phyloP scores from a whole-genome alignment of 2,797 vertebrate species.

The Vultur gryphus region DNA sequence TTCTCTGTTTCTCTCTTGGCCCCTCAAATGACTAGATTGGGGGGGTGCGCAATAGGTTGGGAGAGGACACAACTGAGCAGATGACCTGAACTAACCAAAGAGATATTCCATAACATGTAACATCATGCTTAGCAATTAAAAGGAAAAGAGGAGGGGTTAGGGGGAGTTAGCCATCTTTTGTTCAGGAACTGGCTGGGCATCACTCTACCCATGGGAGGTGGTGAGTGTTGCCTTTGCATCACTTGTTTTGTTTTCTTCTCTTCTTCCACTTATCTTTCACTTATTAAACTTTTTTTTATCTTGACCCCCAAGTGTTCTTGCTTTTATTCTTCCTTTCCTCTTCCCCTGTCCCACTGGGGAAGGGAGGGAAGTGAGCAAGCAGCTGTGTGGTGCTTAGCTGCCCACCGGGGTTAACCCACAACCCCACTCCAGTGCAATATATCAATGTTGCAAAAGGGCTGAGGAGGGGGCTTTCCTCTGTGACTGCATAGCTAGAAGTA shows the following conservation, averaged over 20 bases:
- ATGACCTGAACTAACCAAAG: neutral
- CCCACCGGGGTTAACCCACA: neutral
- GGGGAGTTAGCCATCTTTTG: neutral
- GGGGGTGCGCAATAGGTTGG: accelerated
- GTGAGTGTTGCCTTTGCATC: neutral
- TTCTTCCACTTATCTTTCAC: neutral
- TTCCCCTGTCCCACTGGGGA: neutral
- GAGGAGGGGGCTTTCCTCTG: neutral
- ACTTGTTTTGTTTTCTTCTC: neutral
- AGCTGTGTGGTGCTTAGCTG: neutral
- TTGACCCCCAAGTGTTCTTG: neutral
- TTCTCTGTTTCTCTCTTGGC: neutral
- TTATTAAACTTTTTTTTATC: neutral
- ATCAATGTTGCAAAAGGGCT: neutral
- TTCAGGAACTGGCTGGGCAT: neutral
- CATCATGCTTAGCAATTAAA: neutral
- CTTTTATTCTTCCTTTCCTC: neutral
- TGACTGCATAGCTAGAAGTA: neutral
- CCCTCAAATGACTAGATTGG: neutral
- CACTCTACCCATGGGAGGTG: neutral
- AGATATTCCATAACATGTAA: neutral
- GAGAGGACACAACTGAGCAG: neutral
- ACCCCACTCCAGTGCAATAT: neutral
- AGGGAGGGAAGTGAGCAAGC: accelerated
- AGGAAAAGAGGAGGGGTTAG: accelerated